Evolutionary conservation across 2,797 vertebrate species (phyloP).

Genomic region (Hirundo rustica): DNA sequence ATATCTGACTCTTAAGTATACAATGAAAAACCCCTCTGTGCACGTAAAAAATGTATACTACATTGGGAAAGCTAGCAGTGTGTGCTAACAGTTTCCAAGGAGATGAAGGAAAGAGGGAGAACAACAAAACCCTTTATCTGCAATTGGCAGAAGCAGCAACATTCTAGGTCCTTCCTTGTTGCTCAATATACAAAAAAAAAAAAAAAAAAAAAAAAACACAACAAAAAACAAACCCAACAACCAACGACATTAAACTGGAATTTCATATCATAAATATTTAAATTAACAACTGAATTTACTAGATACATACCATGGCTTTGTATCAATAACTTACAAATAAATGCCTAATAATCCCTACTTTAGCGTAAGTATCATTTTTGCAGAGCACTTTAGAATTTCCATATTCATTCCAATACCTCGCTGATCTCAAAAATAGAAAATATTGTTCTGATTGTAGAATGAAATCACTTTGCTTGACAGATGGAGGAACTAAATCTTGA

Average conservation of each 20-base stretch:
- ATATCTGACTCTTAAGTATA: neutral
- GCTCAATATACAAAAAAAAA: slow-evolving; percentile 24
- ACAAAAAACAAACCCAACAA: neutral
- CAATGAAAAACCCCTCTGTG: neutral
- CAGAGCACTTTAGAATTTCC: slow-evolving; percentile 68
- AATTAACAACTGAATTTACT: neutral
- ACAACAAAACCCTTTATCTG: neutral
- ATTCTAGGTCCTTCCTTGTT: neutral
- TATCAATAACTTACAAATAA: neutral
- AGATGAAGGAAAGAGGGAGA: slow-evolving; percentile 47
- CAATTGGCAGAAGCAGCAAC: neutral
- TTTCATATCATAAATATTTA: neutral
- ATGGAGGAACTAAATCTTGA: slow-evolving; percentile 23
- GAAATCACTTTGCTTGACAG: slow-evolving; percentile 23
- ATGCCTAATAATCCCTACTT: slow-evolving; percentile 63
- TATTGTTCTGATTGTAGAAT: slow-evolving; percentile 8
- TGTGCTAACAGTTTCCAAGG: slow-evolving; percentile 47
- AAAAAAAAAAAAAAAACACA: neutral
- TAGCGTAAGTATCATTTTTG: slow-evolving; percentile 51
- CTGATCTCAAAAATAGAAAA: slow-evolving; percentile 2
- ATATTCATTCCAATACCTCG: slow-evolving; percentile 36
- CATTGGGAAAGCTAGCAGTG: slow-evolving; percentile 9
- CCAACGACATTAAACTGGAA: neutral
- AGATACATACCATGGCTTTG: neutral
- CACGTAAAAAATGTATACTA: neutral